Evolutionary conservation across 1,140 invertebrate species (phyloP), one percentile per base, ranked within the genome.

Genomic region (Wasmannia auropunctata): DNA sequence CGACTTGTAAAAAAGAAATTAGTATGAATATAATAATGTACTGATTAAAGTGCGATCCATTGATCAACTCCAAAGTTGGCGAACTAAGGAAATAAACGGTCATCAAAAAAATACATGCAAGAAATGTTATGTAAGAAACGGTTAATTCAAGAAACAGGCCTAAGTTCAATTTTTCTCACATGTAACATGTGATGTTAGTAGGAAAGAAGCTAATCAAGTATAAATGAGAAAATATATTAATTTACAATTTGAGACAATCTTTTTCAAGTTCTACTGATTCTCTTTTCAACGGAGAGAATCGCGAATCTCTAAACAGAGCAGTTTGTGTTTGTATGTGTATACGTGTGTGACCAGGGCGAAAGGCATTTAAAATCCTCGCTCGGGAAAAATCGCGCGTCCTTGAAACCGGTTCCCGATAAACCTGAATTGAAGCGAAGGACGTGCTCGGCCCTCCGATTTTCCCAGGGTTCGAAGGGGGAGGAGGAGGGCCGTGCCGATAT

Each of bases 291-390:
- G 10, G 0, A 43, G 28, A 3, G 16, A 40, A 60, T 28, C 8
- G 22, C 22, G 8, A 28, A 34, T 51, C 7, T 49, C 7, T 49
- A n/a, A 31, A n/a, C 10, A n/a, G 51, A 76, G 7, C 34, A 1
- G 11, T n/a, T n/a, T n/a, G n/a, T n/a, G n/a, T n/a, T n/a, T n/a
- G n/a, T n/a, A n/a, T n/a, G n/a, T n/a, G n/a, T n/a, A n/a, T n/a
- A n/a, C n/a, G n/a, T n/a, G 28, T 10, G n/a, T 16, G 25, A 10
- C 10, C 1, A n/a, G 6, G 34, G 11, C 25, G 37, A 81, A 40
- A 70, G 28, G 19, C 11, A 56, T 56, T 81, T 81, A 43, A 80
- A 83, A 80, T 56, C 3, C 25, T 16, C n/a, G 46, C 14, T 51
- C 31, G 3, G 22, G 34, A 69, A 81, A 58, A 81, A 46, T 60